Evolutionary conservation across 2,888 invertebrate species (phyloP), one percentile per base, ranked within the genome.

Genomic region (Eupithecia insigniata): DNA sequence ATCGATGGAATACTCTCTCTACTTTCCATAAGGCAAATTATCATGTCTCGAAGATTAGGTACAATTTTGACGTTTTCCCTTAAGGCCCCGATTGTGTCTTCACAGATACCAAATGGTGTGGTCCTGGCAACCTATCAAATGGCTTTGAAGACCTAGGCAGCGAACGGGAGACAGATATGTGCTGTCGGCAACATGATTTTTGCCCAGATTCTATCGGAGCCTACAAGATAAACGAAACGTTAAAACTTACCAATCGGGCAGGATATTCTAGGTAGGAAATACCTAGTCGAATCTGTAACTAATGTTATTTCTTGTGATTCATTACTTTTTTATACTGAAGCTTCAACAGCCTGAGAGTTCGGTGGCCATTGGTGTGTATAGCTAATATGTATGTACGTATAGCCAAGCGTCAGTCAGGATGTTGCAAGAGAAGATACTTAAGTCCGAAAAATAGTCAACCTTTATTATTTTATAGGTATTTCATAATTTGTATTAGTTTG

Each of bases 31-130:
- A 16, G 7, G 8, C 6, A 39, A n/a, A 1, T 18, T n/a, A 5
- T 43, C 43, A 43, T 43, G 18, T 43, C 43, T 18, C 18, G 39
- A 3, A 39, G 43, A 18, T 43, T 43, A 30, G 30, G 30, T 30
- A 18, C 43, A 6, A 18, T 43, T 43, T 46, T 46, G n/a, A 46
- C n/a, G n/a, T 46, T 46, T 46, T 18, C 43, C n/a, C n/a, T 0
- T 12, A 55, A n/a, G 55, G 55, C 7, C 36, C 36, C 12, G 12
- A 36, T 12, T 55, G 26, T 55, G n/a, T 58, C 28, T 58, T 58
- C 58, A 8, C 60, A 60, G n/a, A 66, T 46, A 60, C 60, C 16
- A 60, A 60, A 12, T 60, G 60, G 60, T 60, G 60, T 60, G 60
- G 60, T 28, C 60, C 60, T 22, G 60, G 60, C 16, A 60, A 28